phyloP scores from a whole-genome alignment of 2,888 invertebrate genomes.

The Doris montereyensis region DNA sequence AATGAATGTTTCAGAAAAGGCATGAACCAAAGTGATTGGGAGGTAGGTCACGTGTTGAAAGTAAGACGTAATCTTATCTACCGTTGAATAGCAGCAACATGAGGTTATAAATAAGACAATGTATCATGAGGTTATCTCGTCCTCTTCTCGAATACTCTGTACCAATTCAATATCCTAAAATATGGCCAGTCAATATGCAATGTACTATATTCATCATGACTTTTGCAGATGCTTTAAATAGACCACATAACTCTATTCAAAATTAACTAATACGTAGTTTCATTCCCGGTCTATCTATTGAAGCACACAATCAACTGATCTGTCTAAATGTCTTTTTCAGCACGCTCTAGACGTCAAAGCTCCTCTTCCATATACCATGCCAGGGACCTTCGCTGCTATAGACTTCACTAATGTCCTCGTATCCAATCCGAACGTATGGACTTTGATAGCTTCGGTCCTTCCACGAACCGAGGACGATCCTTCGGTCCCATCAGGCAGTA shows the following conservation, averaged over 20 bases:
- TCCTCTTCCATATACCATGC: slow-evolving; percentile 6
- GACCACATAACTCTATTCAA: neutral
- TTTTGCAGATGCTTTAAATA: neutral
- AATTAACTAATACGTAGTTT: neutral
- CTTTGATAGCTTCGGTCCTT: slow-evolving; percentile 6
- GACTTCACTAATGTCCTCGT: slow-evolving; percentile 25
- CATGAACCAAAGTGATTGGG: neutral
- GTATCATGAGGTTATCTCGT: too few species aligned
- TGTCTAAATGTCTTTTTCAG: neutral
- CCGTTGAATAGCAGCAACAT: too few species aligned
- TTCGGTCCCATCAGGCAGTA: neutral
- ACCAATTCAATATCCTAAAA: too few species aligned
- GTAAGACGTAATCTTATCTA: neutral
- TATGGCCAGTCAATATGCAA: too few species aligned
- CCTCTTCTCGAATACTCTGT: too few species aligned
- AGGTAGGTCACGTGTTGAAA: neutral
- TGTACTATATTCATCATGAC: neutral
- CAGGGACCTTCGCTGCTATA: neutral
- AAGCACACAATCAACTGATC: neutral
- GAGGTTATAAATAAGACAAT: too few species aligned
- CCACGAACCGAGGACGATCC: too few species aligned
- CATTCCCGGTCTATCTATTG: neutral
- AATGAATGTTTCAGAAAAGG: neutral
- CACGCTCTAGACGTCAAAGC: slow-evolving; percentile 9
- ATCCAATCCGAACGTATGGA: neutral